Conservation (phyloP, 2,797 vertebrate genomes). For the Cryptoprocta ferox region DNA sequence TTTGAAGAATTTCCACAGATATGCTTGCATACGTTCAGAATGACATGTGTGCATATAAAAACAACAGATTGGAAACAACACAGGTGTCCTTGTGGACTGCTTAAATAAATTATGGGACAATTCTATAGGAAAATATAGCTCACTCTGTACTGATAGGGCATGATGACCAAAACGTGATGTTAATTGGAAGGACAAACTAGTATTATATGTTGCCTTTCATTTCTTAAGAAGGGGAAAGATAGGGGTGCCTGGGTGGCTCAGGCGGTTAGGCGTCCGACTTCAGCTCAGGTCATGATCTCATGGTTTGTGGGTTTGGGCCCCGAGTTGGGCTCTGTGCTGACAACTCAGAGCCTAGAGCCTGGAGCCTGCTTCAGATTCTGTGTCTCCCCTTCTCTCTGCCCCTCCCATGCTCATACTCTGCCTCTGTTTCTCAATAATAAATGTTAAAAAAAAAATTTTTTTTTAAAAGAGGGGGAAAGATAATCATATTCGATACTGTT, state of each 20-base stretch:
- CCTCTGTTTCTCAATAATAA: too few species aligned
- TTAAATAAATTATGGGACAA: neutral
- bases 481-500: neutral
- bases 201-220: neutral
- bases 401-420: too few species aligned
- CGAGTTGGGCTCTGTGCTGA: too few species aligned
- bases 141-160: neutral
- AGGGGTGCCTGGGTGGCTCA: too few species aligned
- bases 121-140: neutral
- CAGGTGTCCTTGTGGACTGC: neutral
- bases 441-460: too few species aligned
- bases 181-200: neutral
- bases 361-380: too few species aligned
- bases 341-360: too few species aligned
- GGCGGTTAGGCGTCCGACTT: too few species aligned
- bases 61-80: neutral
- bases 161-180: neutral
- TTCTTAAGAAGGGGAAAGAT: neutral
- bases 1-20: neutral
- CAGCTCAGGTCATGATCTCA: too few species aligned
- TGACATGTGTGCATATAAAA: neutral
- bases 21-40: neutral
- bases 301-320: too few species aligned
- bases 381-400: too few species aligned
- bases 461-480: neutral